Evolutionary conservation across 2,113 vertebrate species (phyloP).

Genomic region (Myiopsitta monachus): DNA sequence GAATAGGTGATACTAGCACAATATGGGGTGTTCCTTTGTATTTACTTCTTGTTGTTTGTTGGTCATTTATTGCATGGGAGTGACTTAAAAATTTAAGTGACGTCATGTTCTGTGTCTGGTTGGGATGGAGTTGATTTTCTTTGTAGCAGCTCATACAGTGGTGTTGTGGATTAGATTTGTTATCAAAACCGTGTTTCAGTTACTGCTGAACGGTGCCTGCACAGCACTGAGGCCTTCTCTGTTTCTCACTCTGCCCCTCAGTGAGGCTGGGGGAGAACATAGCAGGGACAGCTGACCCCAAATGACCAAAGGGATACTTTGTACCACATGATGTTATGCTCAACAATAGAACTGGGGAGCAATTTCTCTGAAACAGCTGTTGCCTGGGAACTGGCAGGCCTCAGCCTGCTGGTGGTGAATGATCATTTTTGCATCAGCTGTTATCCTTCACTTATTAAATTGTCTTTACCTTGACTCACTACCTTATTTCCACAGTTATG

Average conservation of each 20-base stretch:
- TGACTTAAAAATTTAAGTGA: background rate
- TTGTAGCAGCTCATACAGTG: background rate
- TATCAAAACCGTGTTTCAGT: background rate
- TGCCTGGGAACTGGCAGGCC: background rate
- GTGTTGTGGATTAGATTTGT: background rate
- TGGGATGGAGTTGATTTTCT: background rate
- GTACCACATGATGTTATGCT: background rate
- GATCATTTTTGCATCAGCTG: background rate
- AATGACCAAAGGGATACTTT: background rate
- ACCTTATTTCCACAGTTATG: background rate
- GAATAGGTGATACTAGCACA: background rate
- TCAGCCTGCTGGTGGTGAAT: background rate
- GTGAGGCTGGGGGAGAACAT: background rate
- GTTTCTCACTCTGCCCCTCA: background rate
- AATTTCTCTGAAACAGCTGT: background rate
- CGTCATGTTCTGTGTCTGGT: background rate
- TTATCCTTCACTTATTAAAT: background rate
- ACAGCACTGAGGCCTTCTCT: background rate
- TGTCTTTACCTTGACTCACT: background rate
- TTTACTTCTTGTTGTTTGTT: accelerated
- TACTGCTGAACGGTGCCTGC: background rate
- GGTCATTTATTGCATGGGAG: background rate
- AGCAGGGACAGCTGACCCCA: background rate
- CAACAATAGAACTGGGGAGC: background rate
- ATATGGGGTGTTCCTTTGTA: background rate